Base-by-base conservation (phyloP, 2,113 vertebrate genomes). In the Guaruba guarouba region DNA sequence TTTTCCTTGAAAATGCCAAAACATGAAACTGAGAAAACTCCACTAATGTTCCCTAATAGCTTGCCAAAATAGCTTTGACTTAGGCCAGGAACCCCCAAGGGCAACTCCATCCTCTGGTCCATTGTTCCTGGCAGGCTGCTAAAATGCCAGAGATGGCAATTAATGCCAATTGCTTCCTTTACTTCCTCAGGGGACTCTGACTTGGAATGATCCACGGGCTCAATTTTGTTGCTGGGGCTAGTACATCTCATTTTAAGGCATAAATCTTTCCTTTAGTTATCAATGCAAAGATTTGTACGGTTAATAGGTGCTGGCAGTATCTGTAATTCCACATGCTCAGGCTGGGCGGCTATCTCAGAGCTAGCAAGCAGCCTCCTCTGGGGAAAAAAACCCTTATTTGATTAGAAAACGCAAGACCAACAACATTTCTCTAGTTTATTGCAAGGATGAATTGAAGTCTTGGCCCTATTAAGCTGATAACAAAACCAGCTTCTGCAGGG, bases 401-500 rank as follows among this genome's bases (percentile, higher is more conserved):
- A 96, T 97, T 91, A 93, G 91, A 95, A 95, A 92, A 86, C 0
- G 24, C 80, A 78, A 85, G 84, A 68, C 57, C 83, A 80, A 86
- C 83, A 92, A 67, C 78, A 91, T 95, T 82, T 82, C 89, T 91
- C 78, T 81, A 37, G 88, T 96, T 95, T 94, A 95, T 92, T 94
- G 94, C 64, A 39, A 81, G 73, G 91, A 88, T 88, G 94, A 89
- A 93, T 92, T 95, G 92, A 95, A 97, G 91, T 86, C 94, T 75
- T 89, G 86, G 83, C 91, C 92, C 48, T 93, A 84, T 89, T 93
- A 95, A 91, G 43, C 64, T 95, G 96, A 95, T 95, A 97, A 95
- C 86, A 83, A 93, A 95, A 57, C 35, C 0, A 1, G 37, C 68
- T 91, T 46, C 91, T 54, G 48, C 39, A 3, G 55, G 89, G 55